Evolutionary conservation across 2,888 invertebrate species (phyloP), one percentile per base, ranked within the genome.

Genomic region (Drosophila tripunctata): DNA sequence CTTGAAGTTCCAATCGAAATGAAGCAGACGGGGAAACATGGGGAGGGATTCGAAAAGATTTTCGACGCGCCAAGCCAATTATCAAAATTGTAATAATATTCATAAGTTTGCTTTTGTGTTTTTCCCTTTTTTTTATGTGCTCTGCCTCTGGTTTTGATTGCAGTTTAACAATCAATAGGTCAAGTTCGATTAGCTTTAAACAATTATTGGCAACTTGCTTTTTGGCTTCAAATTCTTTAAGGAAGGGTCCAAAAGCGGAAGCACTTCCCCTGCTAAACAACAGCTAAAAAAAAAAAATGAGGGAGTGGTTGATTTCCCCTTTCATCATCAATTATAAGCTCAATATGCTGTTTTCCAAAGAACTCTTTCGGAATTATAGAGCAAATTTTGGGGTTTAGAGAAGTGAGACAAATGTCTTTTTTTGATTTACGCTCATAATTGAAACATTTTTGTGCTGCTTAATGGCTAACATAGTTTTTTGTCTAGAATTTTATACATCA

Each of bases 21-120:
- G n/a, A n/a, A 22, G 10, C 48, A 30, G 30, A 17, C 6, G 24
- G 22, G 5, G 38, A 6, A 10, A n/a, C n/a, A n/a, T n/a, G 5
- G 17, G n/a, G 14, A 47, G 69, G 36, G 12, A 47, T 41, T 36
- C 30, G 30, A 54, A 67, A 54, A 47, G 81, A 41, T 50, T 54
- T 31, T 47, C 52, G 58, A 43, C 52, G 68, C 78, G 70, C 67
- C 72, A 52, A 31, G 69, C 68, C 89, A 90, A 90, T 90, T 90
- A 90, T 90, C 88, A 85, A 90, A 90, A 90, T 90, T 90, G 89
- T 90, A 88, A 81, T 79, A 76, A 81, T 82, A 76, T 74, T 75
- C 75, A 74, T 62, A 67, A 67, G 60, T 50, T 45, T 36, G 30
- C 38, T 57, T 50, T 22, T 38, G 10, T 51, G 21, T 15, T 15